A percentile compares a stretch with the other conserved stretches of the same genome.
Conservation (phyloP, 2,888 invertebrate genomes). For the Orthosia gothica region DNA sequence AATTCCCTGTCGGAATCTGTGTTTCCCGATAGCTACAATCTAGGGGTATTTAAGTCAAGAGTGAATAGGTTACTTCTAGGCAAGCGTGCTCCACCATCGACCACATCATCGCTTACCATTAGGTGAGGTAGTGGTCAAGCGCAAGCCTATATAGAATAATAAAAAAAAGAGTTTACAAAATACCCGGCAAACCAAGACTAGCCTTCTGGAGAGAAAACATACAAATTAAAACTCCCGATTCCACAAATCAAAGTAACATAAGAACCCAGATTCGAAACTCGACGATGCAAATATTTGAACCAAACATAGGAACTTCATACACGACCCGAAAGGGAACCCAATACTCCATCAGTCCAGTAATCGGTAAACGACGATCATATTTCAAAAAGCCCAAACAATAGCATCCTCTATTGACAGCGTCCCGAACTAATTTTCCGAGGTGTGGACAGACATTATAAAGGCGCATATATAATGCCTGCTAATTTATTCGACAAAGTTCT, state of each 20-base stretch:
- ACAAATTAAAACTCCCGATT: slow-evolving; percentile 4
- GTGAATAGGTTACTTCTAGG: too few relatives aligned
- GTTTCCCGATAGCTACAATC: too few relatives aligned
- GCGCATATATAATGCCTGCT: slow-evolving; percentile 54
- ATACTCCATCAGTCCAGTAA: slow-evolving; percentile 32
- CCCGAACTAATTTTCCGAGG: slow-evolving; percentile 59
- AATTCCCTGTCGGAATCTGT: too few relatives aligned
- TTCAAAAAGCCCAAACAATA: slow-evolving; percentile 53
- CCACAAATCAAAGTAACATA: slow-evolving; percentile 16
- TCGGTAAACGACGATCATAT: slow-evolving; percentile 44
- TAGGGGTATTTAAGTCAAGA: too few relatives aligned
- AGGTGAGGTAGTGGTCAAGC: too few relatives aligned
- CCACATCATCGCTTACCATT: too few relatives aligned
- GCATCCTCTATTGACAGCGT: slow-evolving; percentile 33
- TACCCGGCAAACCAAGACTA: background rate
- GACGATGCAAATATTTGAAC: slow-evolving; percentile 21
- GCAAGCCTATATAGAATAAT: too few relatives aligned
- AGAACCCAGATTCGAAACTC: slow-evolving; percentile 4
- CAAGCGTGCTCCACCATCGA: too few relatives aligned
- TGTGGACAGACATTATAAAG: slow-evolving; percentile 51
- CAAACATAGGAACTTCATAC: slow-evolving; percentile 34
- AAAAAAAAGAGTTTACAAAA: background rate
- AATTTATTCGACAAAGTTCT: slow-evolving; percentile 61
- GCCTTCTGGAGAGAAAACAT: background rate
- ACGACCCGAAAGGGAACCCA: slow-evolving; percentile 22